Conservation (phyloP, 2,797 vertebrate genomes). For the Valencia hispanica region DNA sequence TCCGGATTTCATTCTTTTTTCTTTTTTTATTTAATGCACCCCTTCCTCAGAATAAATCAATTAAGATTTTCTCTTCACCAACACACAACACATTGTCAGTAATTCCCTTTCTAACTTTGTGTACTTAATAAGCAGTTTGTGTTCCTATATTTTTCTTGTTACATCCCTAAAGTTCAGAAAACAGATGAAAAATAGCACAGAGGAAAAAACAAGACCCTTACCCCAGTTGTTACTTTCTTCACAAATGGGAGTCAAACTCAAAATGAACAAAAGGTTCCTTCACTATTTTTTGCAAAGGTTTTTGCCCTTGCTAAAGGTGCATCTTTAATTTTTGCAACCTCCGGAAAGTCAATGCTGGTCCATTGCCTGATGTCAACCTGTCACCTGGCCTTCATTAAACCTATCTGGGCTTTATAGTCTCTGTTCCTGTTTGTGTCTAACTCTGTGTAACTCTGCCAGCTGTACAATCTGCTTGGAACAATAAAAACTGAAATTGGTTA, state of each 20-base stretch:
- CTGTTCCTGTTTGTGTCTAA: conserved; percentile 32
- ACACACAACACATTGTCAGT: conserved; percentile 12
- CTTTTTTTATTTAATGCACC: conserved; percentile 41
- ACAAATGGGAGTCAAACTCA: conserved; percentile 30
- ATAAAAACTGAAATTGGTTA: conserved; percentile 16
- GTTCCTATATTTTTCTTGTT: conserved; percentile 24
- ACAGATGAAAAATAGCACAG: conserved; percentile 12
- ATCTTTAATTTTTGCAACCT: conserved; percentile 35
- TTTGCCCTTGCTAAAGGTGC: conserved; percentile 39
- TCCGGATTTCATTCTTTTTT: conserved; percentile 13
- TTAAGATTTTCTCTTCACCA: conserved; percentile 27
- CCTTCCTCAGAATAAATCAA: conserved; percentile 55
- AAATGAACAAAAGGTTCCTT: conserved; percentile 31
- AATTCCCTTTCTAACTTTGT: conserved; percentile 24
- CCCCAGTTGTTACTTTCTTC: conserved; percentile 5
- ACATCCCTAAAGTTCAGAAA: conserved; percentile 8
- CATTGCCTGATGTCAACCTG: conserved; percentile 45
- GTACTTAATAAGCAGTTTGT: conserved; percentile 33
- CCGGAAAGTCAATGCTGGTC: conserved; percentile 36
- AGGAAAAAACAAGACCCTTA: conserved; percentile 12
- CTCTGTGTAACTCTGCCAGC: conserved; percentile 53
- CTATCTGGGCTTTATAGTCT: conserved; percentile 46
- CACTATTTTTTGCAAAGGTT: conserved; percentile 39
- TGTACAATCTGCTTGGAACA: conserved; percentile 25
- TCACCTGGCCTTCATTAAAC: conserved; percentile 55